Evolutionary conservation across 2,113 vertebrate species (phyloP).

Genomic region (Microcebus tavaratra): DNA sequence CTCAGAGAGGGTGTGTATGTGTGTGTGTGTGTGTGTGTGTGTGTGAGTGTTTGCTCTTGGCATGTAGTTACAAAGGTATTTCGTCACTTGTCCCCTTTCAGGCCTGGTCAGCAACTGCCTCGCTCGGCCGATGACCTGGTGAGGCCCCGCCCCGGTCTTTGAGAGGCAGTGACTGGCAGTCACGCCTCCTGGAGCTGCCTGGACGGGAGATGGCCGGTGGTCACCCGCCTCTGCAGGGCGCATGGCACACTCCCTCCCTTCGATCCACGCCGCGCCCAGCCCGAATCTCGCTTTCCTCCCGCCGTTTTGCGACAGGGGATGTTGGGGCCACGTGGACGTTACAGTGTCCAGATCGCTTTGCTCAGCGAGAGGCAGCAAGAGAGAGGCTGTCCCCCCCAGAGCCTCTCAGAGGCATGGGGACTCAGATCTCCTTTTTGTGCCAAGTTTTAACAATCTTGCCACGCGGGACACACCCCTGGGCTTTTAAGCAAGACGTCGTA

Average conservation of each 20-base stretch:
- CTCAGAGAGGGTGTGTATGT: slow-evolving; percentile 48
- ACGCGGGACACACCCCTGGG: slow-evolving; percentile 7
- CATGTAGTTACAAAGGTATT: slow-evolving; percentile 65
- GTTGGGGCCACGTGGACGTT: slow-evolving; percentile 30
- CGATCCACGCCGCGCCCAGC: background rate
- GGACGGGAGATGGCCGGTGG: background rate
- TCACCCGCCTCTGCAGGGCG: background rate
- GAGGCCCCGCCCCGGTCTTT: slow-evolving; percentile 35
- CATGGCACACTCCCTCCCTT: background rate
- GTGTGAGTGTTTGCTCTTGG: slow-evolving; percentile 45
- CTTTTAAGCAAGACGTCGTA: background rate
- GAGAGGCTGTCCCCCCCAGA: slow-evolving; percentile 52
- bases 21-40: background rate
- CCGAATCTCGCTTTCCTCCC: background rate
- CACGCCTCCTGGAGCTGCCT: background rate
- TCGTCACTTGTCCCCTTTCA: background rate
- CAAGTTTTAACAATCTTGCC: slow-evolving; percentile 25
- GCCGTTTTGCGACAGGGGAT: slow-evolving; percentile 45
- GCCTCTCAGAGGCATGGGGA: slow-evolving; percentile 65
- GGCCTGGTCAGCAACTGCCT: slow-evolving; percentile 52
- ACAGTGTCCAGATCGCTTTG: slow-evolving; percentile 61
- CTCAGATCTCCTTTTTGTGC: slow-evolving; percentile 28
- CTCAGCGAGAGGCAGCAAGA: background rate
- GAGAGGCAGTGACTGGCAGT: background rate
- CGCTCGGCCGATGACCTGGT: slow-evolving; percentile 41